Evolutionary conservation across 2,888 invertebrate genomes (phyloP).

Genomic region (Volucella inflata): DNA sequence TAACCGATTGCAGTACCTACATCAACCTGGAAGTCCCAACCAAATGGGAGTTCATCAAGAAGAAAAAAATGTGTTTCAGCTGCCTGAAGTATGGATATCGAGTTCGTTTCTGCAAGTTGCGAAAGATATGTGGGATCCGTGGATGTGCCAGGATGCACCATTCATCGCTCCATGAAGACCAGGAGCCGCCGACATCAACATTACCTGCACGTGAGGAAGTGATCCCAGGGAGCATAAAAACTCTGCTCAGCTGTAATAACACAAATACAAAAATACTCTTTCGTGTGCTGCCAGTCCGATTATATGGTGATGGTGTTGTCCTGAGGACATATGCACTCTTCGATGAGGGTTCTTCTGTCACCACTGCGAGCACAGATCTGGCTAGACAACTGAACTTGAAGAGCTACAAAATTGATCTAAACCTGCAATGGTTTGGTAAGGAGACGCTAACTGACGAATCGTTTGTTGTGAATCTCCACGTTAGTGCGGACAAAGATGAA

Average conservation of each 20-base stretch:
- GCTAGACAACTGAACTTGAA: too few species aligned
- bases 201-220: not conserved
- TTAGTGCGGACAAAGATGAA: too few species aligned
- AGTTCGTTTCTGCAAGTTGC: not conserved
- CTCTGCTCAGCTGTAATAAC: conserved; percentile 3
- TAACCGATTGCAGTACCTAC: not conserved
- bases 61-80: conserved; percentile 24
- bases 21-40: not conserved
- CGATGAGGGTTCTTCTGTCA: too few species aligned
- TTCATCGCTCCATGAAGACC: conserved; percentile 8
- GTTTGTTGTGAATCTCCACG: too few species aligned
- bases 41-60: conserved; percentile 27
- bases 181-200: not conserved
- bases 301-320: not conserved
- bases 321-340: not conserved
- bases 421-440: too few species aligned
- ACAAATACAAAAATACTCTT: not conserved
- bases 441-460: too few species aligned
- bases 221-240: not conserved
- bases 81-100: conserved; percentile 31
- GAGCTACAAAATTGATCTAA: too few species aligned
- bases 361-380: too few species aligned
- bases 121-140: conserved; percentile 7
- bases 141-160: conserved; percentile 21
- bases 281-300: not conserved